Base-by-base conservation (phyloP, 2,797 vertebrate genomes). In the Steatocranus sp. region DNA sequence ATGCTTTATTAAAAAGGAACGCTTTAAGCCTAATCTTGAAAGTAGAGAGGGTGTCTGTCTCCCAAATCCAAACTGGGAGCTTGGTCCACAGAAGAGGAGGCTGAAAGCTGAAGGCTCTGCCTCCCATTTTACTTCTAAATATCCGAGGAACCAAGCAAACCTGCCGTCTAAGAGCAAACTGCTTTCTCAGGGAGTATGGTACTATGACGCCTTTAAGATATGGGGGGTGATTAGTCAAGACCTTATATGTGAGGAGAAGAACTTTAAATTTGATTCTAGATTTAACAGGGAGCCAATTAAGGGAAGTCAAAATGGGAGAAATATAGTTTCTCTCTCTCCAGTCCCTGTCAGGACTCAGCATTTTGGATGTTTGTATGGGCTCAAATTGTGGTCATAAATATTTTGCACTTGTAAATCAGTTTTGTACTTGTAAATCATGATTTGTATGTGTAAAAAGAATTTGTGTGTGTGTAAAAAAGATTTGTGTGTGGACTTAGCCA, bases 21-120 rank as follows among this genome's bases (percentile, higher is more conserved):
- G 6, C 10, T 61, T 61, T 61, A n/a, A n/a, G 30, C 56, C 30
- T 34, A 34, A 34, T 61, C 56, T n/a, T 61, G 18, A 34, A 34
- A 34, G 56, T 34, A 61, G 30, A 61, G 10, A 61, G 56, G 2
- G 30, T 34, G 17, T 1, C 30, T 61, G 30, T n/a, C 30, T 3
- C 56, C 0, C 6, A 0, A n/a, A 61, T 61, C 30, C 56, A n/a
- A 61, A 34, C 0, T 61, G 30, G 6, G 56, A 61, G 56, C 56
- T 61, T 9, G 17, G 2, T 58, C 1, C 5, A 58, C 54, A 58
- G 0, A 58, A 32, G 23, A 53, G 17, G 46, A 49, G 46, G 46
- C 17, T 49, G 46, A 49, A 3, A 51, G 54, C 54, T 58, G 54
- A 58, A 58, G 54, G 54, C 54, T 4, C 56, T 61, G 3, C 30